Evolutionary conservation across 2,113 vertebrate species (phyloP).

Genomic region (Hydrochoerus hydrochaeris): DNA sequence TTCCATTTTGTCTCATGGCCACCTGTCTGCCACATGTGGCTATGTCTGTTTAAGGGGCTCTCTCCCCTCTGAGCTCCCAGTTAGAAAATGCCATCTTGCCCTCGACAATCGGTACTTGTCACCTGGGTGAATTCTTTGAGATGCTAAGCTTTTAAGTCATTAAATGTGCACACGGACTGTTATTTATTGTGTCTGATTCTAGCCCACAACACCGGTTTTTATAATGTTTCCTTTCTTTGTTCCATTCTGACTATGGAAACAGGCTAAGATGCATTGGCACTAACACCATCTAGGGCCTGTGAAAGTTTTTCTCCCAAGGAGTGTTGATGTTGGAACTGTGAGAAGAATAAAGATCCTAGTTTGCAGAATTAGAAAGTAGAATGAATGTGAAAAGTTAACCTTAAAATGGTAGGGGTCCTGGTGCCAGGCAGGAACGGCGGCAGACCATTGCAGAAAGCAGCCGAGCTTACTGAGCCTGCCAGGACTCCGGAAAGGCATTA

Average conservation of each 20-base stretch:
- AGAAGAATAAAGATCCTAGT: slow-evolving; percentile 6
- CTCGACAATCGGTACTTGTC: background rate
- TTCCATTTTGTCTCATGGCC: background rate
- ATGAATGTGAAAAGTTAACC: slow-evolving; percentile 45
- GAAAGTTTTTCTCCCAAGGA: slow-evolving; percentile 44
- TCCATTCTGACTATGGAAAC: slow-evolving; percentile 61
- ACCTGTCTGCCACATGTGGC: background rate
- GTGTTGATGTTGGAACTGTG: slow-evolving; percentile 22
- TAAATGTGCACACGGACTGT: background rate
- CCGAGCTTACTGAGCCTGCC: background rate
- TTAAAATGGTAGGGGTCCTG: background rate
- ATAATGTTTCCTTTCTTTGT: slow-evolving; percentile 67
- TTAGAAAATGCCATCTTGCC: slow-evolving; percentile 1
- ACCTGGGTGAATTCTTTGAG: slow-evolving; percentile 21
- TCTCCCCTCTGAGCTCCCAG: background rate
- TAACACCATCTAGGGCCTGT: slow-evolving; percentile 35
- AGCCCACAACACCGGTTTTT: slow-evolving; percentile 36
- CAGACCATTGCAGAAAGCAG: background rate
- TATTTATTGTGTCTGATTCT: slow-evolving; percentile 59
- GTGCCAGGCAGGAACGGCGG: background rate
- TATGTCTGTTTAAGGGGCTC: background rate
- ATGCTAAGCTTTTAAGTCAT: slow-evolving; percentile 28
- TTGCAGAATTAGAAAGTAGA: background rate
- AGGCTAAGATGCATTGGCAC: slow-evolving; percentile 16
- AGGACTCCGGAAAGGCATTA: background rate